Evolutionary conservation across 2,888 invertebrate genomes (phyloP), one percentile per base, ranked within the genome.

Genomic region (Smittia sp.): DNA sequence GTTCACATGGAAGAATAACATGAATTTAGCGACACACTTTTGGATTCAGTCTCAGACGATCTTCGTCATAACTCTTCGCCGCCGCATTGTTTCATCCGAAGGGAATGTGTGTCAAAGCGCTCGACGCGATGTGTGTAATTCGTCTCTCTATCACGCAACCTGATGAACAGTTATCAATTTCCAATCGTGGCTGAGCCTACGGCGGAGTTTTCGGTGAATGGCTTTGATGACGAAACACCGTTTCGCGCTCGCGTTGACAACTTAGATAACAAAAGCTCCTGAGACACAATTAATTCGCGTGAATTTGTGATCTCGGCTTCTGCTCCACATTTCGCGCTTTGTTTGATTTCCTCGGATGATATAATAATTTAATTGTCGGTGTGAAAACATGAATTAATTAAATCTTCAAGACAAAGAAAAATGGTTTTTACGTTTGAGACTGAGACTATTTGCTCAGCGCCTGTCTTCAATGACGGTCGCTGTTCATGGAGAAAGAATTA

Each of bases 11-110:
- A 32, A 46, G 38, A 46, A 46, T 46, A 58, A 22, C 58, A 22
- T 58, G 52, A 22, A 3, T 58, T 58, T 58, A 58, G 22, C 58
- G 58, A 58, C 58, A 58, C 58, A 58, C 58, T 58, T 58, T 22
- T 15, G 46, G 32, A 32, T 32, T 32, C 32, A 9, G 2, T 46
- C 15, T n/a, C 46, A 46, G 2, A 46, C 9, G 32, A 46, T 46
- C 11, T 46, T 46, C 58, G 22, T 22, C 9, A 22, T 20, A 58
- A 58, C 18, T 58, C 22, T 58, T 22, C 18, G 18, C 7, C 58
- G 58, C 22, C 9, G 22, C 58, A 58, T 58, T 58, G 58, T 58
- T 18, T 58, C 18, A 1, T 6, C 2, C 1, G 58, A 3, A 18
- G 6, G 6, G 58, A 18, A 18, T 58, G 58, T 58, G 18, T 18